Percentiles rank a stretch among this genome's conserved stretches.
Conservation (phyloP, 2,797 vertebrate genomes). For the Champsocephalus esox region DNA sequence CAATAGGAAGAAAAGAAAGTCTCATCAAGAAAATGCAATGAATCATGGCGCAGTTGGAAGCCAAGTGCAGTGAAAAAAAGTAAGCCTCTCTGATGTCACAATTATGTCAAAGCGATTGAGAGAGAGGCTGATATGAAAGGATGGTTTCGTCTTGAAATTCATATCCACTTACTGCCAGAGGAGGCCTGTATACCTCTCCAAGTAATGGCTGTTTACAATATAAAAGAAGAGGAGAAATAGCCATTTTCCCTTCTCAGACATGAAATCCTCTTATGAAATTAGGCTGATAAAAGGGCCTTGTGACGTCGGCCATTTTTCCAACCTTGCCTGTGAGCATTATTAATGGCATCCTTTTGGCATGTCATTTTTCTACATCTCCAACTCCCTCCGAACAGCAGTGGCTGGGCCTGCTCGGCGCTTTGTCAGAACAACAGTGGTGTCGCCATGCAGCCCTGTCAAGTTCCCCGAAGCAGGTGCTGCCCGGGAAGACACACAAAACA, state of each 20-base stretch:
- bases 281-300: slow-evolving; percentile 85
- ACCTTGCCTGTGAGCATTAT: slow-evolving; percentile 86
- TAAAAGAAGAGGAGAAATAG: slow-evolving; percentile 83
- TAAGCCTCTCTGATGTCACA: slow-evolving; percentile 71
- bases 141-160: slow-evolving; percentile 80
- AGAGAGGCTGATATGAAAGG: slow-evolving; percentile 79
- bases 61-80: slow-evolving; percentile 49
- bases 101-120: slow-evolving; percentile 75
- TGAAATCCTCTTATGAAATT: slow-evolving; percentile 83
- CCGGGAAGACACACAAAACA: slow-evolving; percentile 60
- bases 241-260: slow-evolving; percentile 77
- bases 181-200: slow-evolving; percentile 74
- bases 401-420: slow-evolving; percentile 55
- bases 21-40: slow-evolving; percentile 75
- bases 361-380: slow-evolving; percentile 83
- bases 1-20: slow-evolving; percentile 58
- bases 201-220: slow-evolving; percentile 85
- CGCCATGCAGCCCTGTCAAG: slow-evolving; percentile 57
- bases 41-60: slow-evolving; percentile 59
- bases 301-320: slow-evolving; percentile 84
- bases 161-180: slow-evolving; percentile 82
- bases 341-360: slow-evolving; percentile 86
- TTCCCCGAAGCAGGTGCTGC: slow-evolving; percentile 53
- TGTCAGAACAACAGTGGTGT: slow-evolving; percentile 66
- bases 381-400: slow-evolving; percentile 56